Conservation (phyloP, 2,888 invertebrate genomes). For the Thumatha senex region DNA sequence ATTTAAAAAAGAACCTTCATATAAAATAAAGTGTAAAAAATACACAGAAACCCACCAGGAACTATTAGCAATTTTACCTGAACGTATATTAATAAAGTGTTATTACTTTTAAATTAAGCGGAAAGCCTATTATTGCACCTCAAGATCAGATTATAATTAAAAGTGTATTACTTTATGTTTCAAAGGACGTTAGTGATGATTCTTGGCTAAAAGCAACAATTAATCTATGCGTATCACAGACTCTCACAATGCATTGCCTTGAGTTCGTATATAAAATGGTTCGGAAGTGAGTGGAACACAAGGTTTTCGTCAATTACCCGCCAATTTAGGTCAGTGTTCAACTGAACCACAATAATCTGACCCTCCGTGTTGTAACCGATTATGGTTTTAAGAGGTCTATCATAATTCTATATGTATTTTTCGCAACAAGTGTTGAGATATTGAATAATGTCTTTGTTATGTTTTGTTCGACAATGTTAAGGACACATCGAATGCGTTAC, state of each 20-base stretch:
- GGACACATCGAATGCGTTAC: no score
- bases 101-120: background rate
- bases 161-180: background rate
- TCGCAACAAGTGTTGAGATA: conserved; percentile 10
- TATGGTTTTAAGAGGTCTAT: background rate
- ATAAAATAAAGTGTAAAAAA: no score
- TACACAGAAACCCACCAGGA: background rate
- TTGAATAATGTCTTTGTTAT: no score
- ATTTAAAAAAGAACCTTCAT: no score
- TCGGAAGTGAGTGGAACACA: conserved; percentile 40
- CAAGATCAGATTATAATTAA: background rate
- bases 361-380: background rate
- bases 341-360: conserved; percentile 9
- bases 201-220: background rate
- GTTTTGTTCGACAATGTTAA: no score
- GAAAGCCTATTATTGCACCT: background rate
- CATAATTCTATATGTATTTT: conserved; percentile 1
- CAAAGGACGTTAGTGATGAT: background rate
- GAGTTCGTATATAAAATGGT: conserved; percentile 16
- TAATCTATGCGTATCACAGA: background rate
- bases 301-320: conserved; percentile 33
- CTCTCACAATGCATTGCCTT: conserved; percentile 27
- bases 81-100: no score
- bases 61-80: background rate
- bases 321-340: conserved; percentile 30